Conservation (phyloP, 2,113 vertebrate genomes). For the Synodontis membranacea region DNA sequence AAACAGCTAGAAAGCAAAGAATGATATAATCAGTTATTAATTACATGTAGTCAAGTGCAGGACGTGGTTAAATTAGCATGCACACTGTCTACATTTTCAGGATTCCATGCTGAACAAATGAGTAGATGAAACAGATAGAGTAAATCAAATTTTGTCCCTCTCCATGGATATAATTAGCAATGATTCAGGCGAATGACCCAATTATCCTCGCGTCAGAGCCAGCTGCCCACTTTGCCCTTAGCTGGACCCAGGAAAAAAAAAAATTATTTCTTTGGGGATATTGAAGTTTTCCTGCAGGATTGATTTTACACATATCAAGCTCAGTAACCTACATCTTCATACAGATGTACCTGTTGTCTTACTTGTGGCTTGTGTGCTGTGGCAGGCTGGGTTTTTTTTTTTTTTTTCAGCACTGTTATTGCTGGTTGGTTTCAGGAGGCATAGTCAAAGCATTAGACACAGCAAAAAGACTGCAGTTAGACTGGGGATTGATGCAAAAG, state of each 20-base stretch:
- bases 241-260: conserved; percentile 2
- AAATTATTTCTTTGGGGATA: conserved; percentile 9
- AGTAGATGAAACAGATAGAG: conserved; percentile 43
- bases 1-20: not conserved
- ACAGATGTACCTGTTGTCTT: conserved; percentile 27
- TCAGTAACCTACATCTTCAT: conserved; percentile 17
- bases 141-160: conserved; percentile 41
- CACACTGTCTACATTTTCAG: conserved; percentile 37
- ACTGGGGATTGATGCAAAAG: conserved; percentile 32
- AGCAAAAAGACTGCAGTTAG: conserved; percentile 38
- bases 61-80: conserved; percentile 43
- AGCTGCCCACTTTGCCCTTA: conserved; percentile 15
- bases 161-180: conserved; percentile 49
- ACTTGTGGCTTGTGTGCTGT: conserved; percentile 28
- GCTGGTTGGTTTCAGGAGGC: conserved; percentile 32
- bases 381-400: conserved; percentile 42
- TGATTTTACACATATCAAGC: conserved; percentile 2
- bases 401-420: conserved; percentile 35
- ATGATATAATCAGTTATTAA: conserved; percentile 12
- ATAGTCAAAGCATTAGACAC: conserved; percentile 48
- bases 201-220: conserved; percentile 42
- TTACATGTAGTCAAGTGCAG: conserved; percentile 33
- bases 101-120: conserved; percentile 52
- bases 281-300: not conserved
- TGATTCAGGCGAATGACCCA: conserved; percentile 47